Base-by-base conservation (phyloP, 2,113 vertebrate species). In the Myrmophylax atrothorax region DNA sequence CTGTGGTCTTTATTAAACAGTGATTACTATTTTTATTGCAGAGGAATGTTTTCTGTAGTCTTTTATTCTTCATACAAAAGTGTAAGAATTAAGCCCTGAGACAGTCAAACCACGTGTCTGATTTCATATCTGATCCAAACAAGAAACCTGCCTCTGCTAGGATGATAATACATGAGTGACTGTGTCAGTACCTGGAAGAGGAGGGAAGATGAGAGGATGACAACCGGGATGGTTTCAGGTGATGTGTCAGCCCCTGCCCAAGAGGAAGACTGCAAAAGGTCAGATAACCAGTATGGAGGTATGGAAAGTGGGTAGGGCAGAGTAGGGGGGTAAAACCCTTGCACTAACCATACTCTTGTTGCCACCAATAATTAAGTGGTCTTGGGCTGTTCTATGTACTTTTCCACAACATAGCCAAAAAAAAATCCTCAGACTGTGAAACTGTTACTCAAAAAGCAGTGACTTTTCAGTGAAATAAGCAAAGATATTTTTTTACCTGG, bases 41-140 rank as follows among this genome's bases (percentile, higher is more conserved):
- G 18, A 62, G 1, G 0, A 9, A 60, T 74, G 3, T 42, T 84
- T 89, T 66, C 40, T 46, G 9, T 18, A 60, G 10, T 25, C 10
- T 44, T 3, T 33, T 70, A 14, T 49, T 78, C 35, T 63, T 91
- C 81, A 25, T 13, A 56, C 46, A 35, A 66, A 90, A 44, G 53
- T 9, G 2, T 25, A 17, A 81, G 7, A 69, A 66, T 53, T 77
- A 62, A n/a, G 52, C 12, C 29, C 35, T 67, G 12, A 78, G 19
- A 26, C 28, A 70, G 19, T 55, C 33, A 66, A 69, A 53, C 15
- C 31, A 3, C 0, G 0, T 50, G 15, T 14, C 25, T 80, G 10
- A 68, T 17, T 77, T 16, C 26, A 9, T 0, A 1, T 19, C 37
- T 60, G 13, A 46, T 68, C 40, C 31, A 52, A 77, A 47, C 3